A percentile compares a stretch with the other conserved stretches of the same genome.
These are phyloP conservation scores for Ochotona curzoniae DNA, from an alignment of 2,113 vertebrate species.

Conservation along the genomic window DNA sequence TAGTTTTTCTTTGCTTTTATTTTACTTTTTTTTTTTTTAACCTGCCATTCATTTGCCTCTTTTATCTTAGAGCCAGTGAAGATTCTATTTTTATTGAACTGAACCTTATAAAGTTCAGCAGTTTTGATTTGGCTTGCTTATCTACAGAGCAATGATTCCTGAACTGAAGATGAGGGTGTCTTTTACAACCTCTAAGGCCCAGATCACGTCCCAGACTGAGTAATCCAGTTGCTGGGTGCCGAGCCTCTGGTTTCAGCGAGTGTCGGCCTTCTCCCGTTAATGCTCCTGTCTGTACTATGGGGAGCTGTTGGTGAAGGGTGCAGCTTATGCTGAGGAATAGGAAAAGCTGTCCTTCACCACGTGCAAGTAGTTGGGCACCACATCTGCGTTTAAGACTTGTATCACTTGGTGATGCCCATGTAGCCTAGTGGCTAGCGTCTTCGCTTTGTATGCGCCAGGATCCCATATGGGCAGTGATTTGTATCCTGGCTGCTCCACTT, in stretches of 20 bases:
- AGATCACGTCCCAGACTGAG: not conserved
- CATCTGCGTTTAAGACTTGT: not conserved
- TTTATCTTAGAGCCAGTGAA: conserved; percentile 38
- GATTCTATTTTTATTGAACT: not conserved
- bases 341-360: not conserved
- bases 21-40: not conserved
- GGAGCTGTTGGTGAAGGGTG: not conserved
- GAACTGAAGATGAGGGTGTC: not conserved
- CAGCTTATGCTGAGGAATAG: not conserved
- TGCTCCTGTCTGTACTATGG: not conserved
- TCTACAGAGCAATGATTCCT: not conserved
- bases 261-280: conserved; percentile 15
- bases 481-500: too few relatives aligned
- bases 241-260: not conserved
- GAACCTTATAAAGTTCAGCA: not conserved
- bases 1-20: not conserved
- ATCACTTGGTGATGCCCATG: not conserved
- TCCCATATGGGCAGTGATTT: too few relatives aligned
- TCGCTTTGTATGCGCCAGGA: too few relatives aligned
- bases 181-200: not conserved
- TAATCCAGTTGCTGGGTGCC: not conserved
- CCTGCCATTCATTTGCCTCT: conserved; percentile 28
- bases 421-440: not conserved
- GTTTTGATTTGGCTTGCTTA: conserved; percentile 20
- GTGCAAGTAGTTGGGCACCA: not conserved